Evolutionary conservation across 2,888 invertebrate genomes (phyloP).

Genomic region (Calameuta idolon): DNA sequence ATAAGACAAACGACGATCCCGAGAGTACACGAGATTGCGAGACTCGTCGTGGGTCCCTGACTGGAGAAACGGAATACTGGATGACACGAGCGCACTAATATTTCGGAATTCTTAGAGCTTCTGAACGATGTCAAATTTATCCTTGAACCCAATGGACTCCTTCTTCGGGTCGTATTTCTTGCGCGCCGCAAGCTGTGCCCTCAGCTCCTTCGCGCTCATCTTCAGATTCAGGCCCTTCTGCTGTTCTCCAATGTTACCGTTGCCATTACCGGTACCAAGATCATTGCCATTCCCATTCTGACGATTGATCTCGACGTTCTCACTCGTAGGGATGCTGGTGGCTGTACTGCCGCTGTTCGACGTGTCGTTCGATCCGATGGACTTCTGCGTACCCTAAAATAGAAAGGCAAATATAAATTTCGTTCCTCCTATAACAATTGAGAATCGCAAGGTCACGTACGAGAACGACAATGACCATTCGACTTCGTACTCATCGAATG

Average conservation of each 20-base stretch:
- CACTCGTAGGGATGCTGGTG: slow-evolving; percentile 28
- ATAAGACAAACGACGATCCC: no score
- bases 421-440: neutral
- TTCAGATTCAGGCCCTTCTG: slow-evolving; percentile 77
- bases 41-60: no score
- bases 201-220: slow-evolving; percentile 93
- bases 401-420: neutral
- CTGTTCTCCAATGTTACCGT: slow-evolving; percentile 40
- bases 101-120: slow-evolving; percentile 76
- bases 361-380: slow-evolving; percentile 57
- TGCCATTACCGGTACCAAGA: slow-evolving; percentile 41
- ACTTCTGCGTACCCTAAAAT: slow-evolving; percentile 56
- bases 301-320: slow-evolving; percentile 6
- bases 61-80: no score
- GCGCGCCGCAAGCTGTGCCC: slow-evolving; percentile 85
- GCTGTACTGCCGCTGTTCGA: slow-evolving; percentile 55
- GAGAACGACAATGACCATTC: no score
- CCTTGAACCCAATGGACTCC: slow-evolving; percentile 89
- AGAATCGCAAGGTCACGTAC: no score
- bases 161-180: slow-evolving; percentile 93
- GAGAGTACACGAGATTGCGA: no score
- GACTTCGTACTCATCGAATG: no score
- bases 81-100: no score
- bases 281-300: slow-evolving; percentile 17
- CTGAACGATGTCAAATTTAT: slow-evolving; percentile 94